phyloP scores from a whole-genome alignment of 2,888 invertebrate species.

The Drosophila pseudotakahashii region DNA sequence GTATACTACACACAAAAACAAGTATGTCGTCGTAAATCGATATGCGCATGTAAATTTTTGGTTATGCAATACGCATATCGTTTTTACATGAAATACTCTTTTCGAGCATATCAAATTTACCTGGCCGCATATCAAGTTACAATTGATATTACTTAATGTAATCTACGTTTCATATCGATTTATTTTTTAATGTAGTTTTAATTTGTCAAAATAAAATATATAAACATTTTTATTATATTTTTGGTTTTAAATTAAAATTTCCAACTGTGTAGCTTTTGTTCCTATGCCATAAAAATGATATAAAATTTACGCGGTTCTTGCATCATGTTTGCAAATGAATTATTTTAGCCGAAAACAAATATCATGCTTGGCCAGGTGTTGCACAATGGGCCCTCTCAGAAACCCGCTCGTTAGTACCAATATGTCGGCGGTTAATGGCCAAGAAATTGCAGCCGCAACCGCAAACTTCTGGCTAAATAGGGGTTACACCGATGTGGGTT shows the following conservation, averaged over 20 bases:
- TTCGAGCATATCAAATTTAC: too few species aligned
- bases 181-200: too few species aligned
- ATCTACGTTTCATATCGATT: too few species aligned
- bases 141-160: too few species aligned
- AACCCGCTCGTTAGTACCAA: constrained; percentile 27
- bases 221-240: too few species aligned
- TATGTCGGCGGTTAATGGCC: constrained; percentile 24
- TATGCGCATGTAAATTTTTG: too few species aligned
- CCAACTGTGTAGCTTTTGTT: not conserved
- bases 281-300: not conserved
- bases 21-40: too few species aligned
- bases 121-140: too few species aligned
- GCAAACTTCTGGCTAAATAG: constrained; percentile 19
- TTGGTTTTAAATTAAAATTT: not conserved
- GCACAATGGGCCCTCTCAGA: not conserved
- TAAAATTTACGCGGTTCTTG: not conserved
- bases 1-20: too few species aligned
- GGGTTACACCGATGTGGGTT: constrained; percentile 8
- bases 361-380: constrained; percentile 3
- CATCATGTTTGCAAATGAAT: not conserved
- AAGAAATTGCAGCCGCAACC: constrained; percentile 13
- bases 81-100: too few species aligned
- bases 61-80: too few species aligned
- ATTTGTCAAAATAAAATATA: too few species aligned
- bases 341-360: not conserved